These are phyloP conservation scores for Cinclus mexicanus DNA, from an alignment of 2,113 vertebrate species.

Conservation along the genomic window DNA sequence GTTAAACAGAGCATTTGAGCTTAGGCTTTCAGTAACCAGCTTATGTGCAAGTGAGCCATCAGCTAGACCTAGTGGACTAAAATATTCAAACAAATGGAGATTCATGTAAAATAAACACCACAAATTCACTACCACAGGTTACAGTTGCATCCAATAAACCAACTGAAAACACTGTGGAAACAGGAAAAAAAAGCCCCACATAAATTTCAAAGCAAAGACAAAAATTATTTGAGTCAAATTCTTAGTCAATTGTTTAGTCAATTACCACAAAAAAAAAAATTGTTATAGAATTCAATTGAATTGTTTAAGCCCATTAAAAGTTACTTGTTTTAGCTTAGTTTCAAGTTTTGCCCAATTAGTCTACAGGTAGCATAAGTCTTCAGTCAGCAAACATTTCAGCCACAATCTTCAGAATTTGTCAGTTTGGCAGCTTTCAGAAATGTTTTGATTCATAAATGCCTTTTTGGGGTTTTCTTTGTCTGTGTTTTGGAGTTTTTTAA, in stretches of 20 bases:
- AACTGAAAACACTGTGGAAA: background rate
- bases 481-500: background rate
- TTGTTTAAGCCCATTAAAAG: background rate
- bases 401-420: background rate
- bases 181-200: fast-evolving
- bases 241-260: no score
- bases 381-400: background rate
- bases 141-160: background rate
- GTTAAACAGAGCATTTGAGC: background rate
- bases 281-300: background rate
- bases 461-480: background rate
- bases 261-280: background rate
- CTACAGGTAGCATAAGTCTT: background rate
- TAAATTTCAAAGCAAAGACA: background rate
- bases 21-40: background rate
- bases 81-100: background rate
- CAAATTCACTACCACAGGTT: background rate
- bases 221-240: background rate
- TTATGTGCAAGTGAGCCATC: background rate
- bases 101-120: background rate
- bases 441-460: background rate
- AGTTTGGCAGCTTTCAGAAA: background rate
- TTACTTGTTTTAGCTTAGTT: background rate
- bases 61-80: background rate
- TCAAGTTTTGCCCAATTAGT: background rate